Conservation (phyloP, 2,113 vertebrate genomes). For the Calidris pygmaea region DNA sequence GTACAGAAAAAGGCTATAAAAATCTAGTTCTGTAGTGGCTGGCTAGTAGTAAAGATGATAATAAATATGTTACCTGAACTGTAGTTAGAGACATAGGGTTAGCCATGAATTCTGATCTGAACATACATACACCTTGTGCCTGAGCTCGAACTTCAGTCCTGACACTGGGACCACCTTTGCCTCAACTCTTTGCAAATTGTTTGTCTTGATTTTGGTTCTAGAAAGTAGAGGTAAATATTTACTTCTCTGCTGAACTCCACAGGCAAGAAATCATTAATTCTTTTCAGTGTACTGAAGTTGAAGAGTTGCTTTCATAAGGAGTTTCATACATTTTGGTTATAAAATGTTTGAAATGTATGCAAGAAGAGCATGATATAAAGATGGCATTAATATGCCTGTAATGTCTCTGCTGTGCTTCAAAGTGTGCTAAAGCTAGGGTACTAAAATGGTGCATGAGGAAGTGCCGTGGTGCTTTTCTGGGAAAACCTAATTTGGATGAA, state of each 20-base stretch:
- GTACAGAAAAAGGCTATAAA: neutral
- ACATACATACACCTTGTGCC: neutral
- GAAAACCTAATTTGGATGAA: neutral
- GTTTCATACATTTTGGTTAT: neutral
- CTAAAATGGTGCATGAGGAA: neutral
- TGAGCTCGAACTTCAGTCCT: neutral
- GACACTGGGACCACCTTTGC: neutral
- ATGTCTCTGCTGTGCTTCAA: neutral
- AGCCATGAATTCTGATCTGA: no score
- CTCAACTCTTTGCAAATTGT: neutral
- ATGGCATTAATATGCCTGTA: neutral
- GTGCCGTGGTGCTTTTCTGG: neutral
- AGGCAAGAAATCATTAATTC: neutral
- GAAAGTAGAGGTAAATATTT: neutral
- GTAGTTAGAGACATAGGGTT: neutral
- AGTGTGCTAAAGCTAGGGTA: neutral
- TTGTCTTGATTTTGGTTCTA: neutral
- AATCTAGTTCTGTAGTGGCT: neutral
- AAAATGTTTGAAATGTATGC: neutral
- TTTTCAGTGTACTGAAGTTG: neutral
- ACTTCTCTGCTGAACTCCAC: neutral
- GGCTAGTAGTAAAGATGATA: neutral
- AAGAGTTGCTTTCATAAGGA: neutral
- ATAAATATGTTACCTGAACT: neutral
- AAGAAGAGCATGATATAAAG: neutral